Evolutionary conservation across 1,140 invertebrate genomes (phyloP), one percentile per base, ranked within the genome.

Genomic region (Lepidurus packardi): DNA sequence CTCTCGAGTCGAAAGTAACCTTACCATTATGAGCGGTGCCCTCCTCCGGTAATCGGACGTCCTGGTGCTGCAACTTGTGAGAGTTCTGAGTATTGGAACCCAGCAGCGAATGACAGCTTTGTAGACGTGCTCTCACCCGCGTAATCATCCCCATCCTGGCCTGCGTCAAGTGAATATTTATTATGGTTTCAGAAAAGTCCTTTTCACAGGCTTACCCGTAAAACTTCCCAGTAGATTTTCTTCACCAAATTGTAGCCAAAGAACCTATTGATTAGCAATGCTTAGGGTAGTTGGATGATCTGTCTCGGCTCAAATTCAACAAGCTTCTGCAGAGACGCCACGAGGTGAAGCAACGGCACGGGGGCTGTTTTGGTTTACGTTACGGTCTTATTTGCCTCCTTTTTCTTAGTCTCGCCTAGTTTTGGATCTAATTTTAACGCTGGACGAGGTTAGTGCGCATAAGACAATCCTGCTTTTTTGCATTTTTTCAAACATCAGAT

Each of bases 131-230:
- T 42, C 90, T 86, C 79, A 91, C 89, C 80, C 90, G 84, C 3
- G 89, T 90, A 82, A 90, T 90, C 89, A 91, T 90, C 24, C 89
- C 89, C 89, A 90, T 90, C 34, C 34, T 21, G n/a, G 6, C 24
- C 10, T 13, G 2, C 6, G 34, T 34, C 34, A 34, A 34, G 34
- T 4, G 34, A 34, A 34, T 4, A 34, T 34, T 34, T 34, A 34
- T 34, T 3, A 4, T 34, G 2, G 34, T 34, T 34, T 34, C 34
- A 65, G 21, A 65, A 0, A 65, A 9, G 9, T 65, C 6, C 16
- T n/a, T 65, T 65, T 9, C 53, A 65, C 53, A 7, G 21, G 21
- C 53, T 65, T 65, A 65, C 16, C 6, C 6, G 9, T 16, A n/a
- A 13, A 65, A 7, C 0, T 65, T 21, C 21, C 13, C 6, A n/a